Evolutionary conservation across 2,797 vertebrate species (phyloP).

Genomic region (Acridotheres tristis): DNA sequence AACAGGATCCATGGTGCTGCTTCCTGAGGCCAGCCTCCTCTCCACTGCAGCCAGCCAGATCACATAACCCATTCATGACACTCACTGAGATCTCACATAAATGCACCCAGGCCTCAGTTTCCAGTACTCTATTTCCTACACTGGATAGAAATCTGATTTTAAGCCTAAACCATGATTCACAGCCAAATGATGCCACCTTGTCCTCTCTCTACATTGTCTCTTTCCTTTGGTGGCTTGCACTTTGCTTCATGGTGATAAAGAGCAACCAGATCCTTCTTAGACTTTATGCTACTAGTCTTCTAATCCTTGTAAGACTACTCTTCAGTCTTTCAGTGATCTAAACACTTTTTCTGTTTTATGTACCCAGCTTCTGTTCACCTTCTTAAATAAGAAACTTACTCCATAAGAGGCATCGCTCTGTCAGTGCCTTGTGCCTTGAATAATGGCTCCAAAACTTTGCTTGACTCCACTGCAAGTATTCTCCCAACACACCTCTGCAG

Average conservation of each 20-base stretch:
- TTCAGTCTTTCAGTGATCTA: background rate
- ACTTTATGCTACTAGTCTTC: background rate
- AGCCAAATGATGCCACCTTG: background rate
- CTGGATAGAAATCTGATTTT: background rate
- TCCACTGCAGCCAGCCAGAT: background rate
- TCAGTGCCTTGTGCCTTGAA: background rate
- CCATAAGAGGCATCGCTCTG: background rate
- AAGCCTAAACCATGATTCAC: background rate
- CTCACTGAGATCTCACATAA: background rate
- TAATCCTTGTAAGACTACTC: background rate
- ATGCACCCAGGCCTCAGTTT: background rate
- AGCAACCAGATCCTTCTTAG: background rate
- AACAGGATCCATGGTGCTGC: background rate
- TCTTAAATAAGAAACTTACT: background rate
- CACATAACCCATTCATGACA: background rate
- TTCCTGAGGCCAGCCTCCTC: background rate
- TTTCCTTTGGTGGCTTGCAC: background rate
- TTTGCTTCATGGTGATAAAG: background rate
- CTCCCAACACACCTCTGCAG: background rate
- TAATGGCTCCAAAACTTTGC: background rate
- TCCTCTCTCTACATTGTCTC: background rate
- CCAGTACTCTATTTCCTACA: background rate
- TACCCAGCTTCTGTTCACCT: background rate
- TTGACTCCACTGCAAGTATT: background rate
- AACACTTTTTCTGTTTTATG: background rate